phyloP scores from a whole-genome alignment of 2,888 invertebrate genomes.

The Pyrrhia umbra region DNA sequence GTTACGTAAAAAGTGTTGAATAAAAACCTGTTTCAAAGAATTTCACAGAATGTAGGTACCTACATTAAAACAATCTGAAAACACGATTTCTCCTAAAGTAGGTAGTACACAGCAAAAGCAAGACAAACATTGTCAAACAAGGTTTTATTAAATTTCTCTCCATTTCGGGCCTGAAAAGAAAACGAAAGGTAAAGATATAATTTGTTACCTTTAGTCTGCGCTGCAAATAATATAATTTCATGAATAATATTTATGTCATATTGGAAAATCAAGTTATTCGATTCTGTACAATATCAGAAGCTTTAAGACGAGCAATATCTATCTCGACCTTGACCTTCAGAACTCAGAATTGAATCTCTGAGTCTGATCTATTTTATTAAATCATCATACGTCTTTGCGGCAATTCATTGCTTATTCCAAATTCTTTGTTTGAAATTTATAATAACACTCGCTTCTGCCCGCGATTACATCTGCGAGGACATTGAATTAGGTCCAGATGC shows the following conservation, averaged over 20 bases:
- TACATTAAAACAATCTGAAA: conserved; percentile 10
- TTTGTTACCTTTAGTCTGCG: conserved; percentile 28
- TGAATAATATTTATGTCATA: conserved; percentile 2
- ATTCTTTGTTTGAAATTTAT: no score
- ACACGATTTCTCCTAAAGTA: neutral
- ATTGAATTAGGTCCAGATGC: no score
- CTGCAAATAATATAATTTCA: conserved; percentile 32
- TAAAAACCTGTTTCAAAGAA: conserved; percentile 11
- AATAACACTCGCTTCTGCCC: no score
- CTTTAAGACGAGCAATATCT: neutral
- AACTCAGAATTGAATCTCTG: neutral
- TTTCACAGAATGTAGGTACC: conserved; percentile 5
- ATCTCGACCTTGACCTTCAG: neutral
- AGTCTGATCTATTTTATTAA: neutral
- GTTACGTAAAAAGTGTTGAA: neutral
- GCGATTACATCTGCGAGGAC: no score
- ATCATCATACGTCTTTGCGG: neutral
- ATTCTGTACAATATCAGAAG: neutral
- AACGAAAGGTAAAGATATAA: conserved; percentile 8
- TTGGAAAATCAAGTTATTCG: neutral
- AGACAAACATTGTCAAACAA: conserved; percentile 26
- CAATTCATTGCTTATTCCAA: neutral
- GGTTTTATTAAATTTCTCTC: conserved; percentile 44
- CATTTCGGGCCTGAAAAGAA: conserved; percentile 2
- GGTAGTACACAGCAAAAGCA: conserved; percentile 12